A percentile compares a stretch with the other conserved stretches of the same genome.
phyloP scores from a whole-genome alignment of 2,888 invertebrate species.

The Plagiodera versicolora region DNA sequence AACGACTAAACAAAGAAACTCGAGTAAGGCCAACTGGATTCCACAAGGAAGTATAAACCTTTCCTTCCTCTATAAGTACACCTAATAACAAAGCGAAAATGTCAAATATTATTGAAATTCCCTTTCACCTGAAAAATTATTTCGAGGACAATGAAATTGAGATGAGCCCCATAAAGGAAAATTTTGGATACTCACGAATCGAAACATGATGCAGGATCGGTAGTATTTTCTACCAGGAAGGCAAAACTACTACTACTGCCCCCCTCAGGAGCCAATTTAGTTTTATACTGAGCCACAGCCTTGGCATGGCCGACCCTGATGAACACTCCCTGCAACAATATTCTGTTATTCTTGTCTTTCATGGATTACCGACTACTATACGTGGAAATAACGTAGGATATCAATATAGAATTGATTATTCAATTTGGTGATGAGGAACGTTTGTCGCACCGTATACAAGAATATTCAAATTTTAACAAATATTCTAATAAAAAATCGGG shows the following conservation, averaged over 20 bases:
- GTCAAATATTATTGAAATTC: background rate
- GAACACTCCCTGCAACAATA: slow-evolving; percentile 45
- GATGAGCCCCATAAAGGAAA: slow-evolving; percentile 10
- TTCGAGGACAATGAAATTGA: slow-evolving; percentile 10
- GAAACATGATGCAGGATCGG: slow-evolving; percentile 44
- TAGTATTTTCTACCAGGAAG: slow-evolving; percentile 44
- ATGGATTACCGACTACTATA: slow-evolving; percentile 2
- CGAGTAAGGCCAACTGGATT: slow-evolving; percentile 18
- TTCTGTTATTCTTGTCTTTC: slow-evolving; percentile 15
- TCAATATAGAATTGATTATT: background rate
- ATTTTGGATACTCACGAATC: slow-evolving; percentile 47
- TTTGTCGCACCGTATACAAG: background rate
- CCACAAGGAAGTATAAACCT: slow-evolving; percentile 5
- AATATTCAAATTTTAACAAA: background rate
- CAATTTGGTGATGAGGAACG: background rate
- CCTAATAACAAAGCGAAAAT: background rate
- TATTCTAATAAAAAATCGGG: background rate
- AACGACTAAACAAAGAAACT: slow-evolving; percentile 19
- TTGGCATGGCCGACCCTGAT: slow-evolving; percentile 52
- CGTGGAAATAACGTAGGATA: background rate
- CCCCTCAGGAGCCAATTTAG: slow-evolving; percentile 45
- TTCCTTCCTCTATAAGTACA: slow-evolving; percentile 17
- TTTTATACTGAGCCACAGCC: slow-evolving; percentile 53
- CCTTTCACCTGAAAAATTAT: background rate
- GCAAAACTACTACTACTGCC: slow-evolving; percentile 53